Evolutionary conservation across 2,113 vertebrate genomes (phyloP).

Genomic region (Columba livia): DNA sequence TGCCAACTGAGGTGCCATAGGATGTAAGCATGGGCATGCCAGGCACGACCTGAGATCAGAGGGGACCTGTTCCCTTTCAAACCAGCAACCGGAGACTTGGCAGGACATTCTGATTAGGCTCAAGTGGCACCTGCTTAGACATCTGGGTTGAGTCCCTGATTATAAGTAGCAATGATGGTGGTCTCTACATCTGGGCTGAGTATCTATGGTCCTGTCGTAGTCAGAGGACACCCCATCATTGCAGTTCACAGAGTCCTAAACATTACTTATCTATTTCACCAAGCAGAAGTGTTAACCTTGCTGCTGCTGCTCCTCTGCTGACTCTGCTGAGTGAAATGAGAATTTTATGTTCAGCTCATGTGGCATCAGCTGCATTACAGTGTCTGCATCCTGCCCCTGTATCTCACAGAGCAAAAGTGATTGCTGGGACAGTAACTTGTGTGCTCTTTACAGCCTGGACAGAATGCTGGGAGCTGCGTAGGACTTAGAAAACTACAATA

Average conservation of each 20-base stretch:
- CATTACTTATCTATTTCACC: background rate
- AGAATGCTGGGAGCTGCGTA: background rate
- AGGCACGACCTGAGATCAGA: background rate
- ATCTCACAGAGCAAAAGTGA: background rate
- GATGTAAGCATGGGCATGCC: background rate
- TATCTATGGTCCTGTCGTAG: background rate
- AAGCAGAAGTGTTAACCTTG: background rate
- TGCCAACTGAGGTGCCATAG: fast-evolving
- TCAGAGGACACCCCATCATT: background rate
- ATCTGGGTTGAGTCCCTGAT: background rate
- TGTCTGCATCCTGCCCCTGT: background rate
- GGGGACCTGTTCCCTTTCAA: background rate
- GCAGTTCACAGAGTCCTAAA: background rate
- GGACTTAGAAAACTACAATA: background rate
- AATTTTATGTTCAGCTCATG: background rate
- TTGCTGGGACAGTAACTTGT: background rate
- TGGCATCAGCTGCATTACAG: background rate
- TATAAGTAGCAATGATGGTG: background rate
- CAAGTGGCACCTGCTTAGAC: background rate
- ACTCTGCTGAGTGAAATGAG: background rate
- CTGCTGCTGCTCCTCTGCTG: background rate
- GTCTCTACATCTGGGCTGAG: background rate
- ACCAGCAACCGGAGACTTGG: background rate
- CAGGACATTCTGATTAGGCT: background rate
- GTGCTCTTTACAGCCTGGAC: background rate